Conservation (phyloP, 2,888 invertebrate genomes). For the Mesorhabditis sp. region DNA sequence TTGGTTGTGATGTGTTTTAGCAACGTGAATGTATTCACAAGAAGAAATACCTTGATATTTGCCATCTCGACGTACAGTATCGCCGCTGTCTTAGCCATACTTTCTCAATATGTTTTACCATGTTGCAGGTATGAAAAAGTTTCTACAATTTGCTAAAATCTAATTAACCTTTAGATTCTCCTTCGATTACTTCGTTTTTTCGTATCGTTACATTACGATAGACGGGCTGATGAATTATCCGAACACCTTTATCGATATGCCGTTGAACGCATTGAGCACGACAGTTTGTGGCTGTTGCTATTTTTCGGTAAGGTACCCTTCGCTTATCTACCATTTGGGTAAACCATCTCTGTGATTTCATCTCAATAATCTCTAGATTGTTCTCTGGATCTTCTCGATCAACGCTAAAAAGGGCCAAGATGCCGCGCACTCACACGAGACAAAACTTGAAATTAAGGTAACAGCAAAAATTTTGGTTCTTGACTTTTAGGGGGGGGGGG, state of each 20-base stretch:
- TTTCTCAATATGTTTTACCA: conserved; percentile 1
- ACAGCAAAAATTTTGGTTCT: neutral
- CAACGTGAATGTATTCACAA: neutral
- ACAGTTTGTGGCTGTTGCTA: neutral
- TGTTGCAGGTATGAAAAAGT: neutral
- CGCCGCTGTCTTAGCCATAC: neutral
- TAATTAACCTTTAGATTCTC: neutral
- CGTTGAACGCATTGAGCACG: neutral
- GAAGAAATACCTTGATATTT: neutral
- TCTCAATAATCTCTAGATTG: neutral
- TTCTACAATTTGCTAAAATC: neutral
- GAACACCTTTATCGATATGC: neutral
- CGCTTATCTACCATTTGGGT: neutral
- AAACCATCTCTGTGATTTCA: neutral
- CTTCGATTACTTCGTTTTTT: neutral
- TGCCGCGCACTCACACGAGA: no score
- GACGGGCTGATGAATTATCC: neutral
- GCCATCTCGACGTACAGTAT: neutral
- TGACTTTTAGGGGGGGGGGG: no score
- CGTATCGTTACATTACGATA: neutral
- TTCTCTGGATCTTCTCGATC: neutral
- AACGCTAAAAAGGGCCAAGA: no score
- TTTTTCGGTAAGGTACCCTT: neutral
- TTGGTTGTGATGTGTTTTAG: conserved; percentile 4
- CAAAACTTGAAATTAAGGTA: neutral